These are phyloP conservation scores for Heloderma charlesbogerti DNA, from an alignment of 2,113 vertebrate genomes.

Conservation along the genomic window DNA sequence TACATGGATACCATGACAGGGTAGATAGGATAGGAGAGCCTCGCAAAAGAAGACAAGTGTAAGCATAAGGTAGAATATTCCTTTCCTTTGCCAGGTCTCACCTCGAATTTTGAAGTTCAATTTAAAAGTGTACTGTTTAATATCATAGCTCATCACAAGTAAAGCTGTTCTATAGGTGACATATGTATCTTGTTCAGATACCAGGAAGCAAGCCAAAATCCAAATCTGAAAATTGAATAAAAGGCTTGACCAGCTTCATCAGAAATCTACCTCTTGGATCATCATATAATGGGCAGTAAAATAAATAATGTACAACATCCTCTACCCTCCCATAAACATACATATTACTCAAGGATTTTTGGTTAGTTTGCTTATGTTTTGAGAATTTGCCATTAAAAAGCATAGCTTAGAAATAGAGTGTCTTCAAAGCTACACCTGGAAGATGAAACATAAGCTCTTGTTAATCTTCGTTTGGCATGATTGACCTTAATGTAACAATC, in stretches of 20 bases:
- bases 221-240: background rate
- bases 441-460: background rate
- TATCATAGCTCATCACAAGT: background rate
- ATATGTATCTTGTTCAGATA: background rate
- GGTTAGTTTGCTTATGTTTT: background rate
- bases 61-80: background rate
- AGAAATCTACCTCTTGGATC: background rate
- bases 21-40: background rate
- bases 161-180: background rate
- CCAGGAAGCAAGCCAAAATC: background rate
- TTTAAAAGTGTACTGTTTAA: background rate
- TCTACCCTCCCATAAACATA: background rate
- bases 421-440: background rate
- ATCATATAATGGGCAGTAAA: background rate
- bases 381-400: background rate
- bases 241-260: background rate
- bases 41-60: background rate
- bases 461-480: background rate
- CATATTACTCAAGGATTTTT: background rate
- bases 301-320: background rate
- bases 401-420: background rate
- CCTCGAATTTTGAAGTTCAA: background rate
- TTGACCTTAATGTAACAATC: background rate
- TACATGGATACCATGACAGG: background rate
- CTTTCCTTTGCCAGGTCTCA: background rate